Evolutionary conservation across 2,113 vertebrate genomes (phyloP), one percentile per base, ranked within the genome.

Genomic region (Microcebus lehilahytsara): DNA sequence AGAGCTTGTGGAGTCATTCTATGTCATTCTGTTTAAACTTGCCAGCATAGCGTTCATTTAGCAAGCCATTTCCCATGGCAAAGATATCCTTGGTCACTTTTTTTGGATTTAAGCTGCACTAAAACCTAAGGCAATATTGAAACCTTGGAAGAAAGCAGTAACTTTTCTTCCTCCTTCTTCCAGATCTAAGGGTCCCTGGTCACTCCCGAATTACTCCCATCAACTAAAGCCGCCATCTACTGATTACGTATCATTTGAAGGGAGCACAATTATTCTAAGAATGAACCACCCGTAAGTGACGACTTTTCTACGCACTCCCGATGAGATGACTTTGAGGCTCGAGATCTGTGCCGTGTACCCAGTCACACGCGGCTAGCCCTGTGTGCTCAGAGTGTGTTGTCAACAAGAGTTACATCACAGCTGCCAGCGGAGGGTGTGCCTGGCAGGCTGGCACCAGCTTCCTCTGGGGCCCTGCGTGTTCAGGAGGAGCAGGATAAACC

Each of bases 91-190:
- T 66, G 19, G 37, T 56, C 71, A 71, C 0, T 19, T 1, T 23
- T 75, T 89, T 64, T 67, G 25, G 16, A 67, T n/a, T 95, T 32
- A 60, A 85, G 34, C 75, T 74, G 30, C 12, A 25, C 58, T 78
- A 34, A 92, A 95, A 96, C 49, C 58, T 77, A 78, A 69, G 66
- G 84, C 74, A 85, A 72, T 67, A 10, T 7, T 81, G 87, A 92
- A 80, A 32, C 7, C 6, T 32, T 90, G 74, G 51, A 91, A 85
- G n/a, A 87, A 92, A 94, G 62, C 27, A 53, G 71, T 83, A 27
- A 53, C 56, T 88, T 96, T 40, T 23, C 7, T 69, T 77, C 53
- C 58, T 87, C 71, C 20, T 93, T 66, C 84, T 85, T 87, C 75
- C 80, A 81, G 53, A 90, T 51, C 11, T 14, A 14, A 79, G 60